Percentiles rank a stretch among this genome's conserved stretches.
These are phyloP conservation scores for Ormia ochracea DNA, from an alignment of 2,888 invertebrate genomes.

Conservation along the genomic window DNA sequence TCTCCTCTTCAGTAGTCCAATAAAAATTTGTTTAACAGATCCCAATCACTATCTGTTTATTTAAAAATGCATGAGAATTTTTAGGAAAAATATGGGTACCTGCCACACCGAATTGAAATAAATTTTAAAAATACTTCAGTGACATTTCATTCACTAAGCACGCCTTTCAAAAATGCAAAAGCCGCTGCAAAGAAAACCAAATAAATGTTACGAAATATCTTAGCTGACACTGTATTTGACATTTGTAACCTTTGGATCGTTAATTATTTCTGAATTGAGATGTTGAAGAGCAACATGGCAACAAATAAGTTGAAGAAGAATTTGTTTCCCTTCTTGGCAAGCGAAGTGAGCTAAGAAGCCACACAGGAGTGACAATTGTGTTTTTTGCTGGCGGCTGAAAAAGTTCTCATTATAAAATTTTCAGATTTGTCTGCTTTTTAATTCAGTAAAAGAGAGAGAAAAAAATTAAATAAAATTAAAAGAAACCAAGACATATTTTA, in stretches of 20 bases:
- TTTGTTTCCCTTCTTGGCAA: constrained; percentile 10
- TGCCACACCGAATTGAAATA: constrained; percentile 29
- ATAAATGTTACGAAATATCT: constrained; percentile 62
- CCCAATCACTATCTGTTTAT: neutral
- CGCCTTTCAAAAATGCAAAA: constrained; percentile 18
- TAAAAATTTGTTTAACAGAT: neutral
- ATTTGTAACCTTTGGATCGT: constrained; percentile 75
- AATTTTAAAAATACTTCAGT: constrained; percentile 15
- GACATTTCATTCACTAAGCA: constrained; percentile 20
- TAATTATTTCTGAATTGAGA: constrained; percentile 75
- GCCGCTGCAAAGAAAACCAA: constrained; percentile 28
- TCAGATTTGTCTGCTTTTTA: constrained; percentile 31
- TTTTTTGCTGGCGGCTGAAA: neutral
- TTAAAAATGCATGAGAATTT: neutral
- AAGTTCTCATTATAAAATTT: constrained; percentile 13
- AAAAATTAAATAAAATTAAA: constrained; percentile 4
- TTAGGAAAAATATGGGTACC: no score
- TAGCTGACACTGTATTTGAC: constrained; percentile 75
- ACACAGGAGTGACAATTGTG: constrained; percentile 67
- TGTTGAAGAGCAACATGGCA: constrained; percentile 51
- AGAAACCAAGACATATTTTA: constrained; percentile 31
- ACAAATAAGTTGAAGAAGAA: constrained; percentile 48
- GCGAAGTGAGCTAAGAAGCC: constrained; percentile 52
- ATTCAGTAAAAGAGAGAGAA: neutral
- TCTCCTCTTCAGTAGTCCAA: neutral